Conservation (phyloP, 1,140 invertebrate genomes). For the Chrysoperla carnea region DNA sequence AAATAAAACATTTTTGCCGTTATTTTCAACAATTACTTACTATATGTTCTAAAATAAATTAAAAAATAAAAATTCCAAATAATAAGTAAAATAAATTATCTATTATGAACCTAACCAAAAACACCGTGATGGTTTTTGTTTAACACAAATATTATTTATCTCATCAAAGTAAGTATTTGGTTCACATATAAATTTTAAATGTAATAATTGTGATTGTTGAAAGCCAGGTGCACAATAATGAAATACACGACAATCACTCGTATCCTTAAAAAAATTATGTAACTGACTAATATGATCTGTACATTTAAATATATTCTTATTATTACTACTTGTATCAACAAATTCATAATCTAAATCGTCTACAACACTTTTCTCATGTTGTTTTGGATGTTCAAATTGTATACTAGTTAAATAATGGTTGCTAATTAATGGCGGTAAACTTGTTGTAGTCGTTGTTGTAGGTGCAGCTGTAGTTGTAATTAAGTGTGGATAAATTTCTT, state of each 20-base stretch:
- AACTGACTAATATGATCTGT: conserved; percentile 6
- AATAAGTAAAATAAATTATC: too few species aligned
- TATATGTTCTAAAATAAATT: too few species aligned
- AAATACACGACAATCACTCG: conserved; percentile 34
- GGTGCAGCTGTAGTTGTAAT: background rate
- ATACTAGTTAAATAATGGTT: background rate
- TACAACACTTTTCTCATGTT: background rate
- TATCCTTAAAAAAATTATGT: conserved; percentile 35
- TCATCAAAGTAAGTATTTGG: conserved; percentile 34
- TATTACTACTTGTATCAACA: background rate
- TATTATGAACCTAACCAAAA: background rate
- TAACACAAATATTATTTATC: conserved; percentile 28
- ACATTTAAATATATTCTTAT: background rate
- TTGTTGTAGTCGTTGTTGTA: background rate
- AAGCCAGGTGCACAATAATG: conserved; percentile 40
- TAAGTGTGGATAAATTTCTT: background rate
- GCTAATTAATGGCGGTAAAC: background rate
- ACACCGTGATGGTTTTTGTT: conserved; percentile 17
- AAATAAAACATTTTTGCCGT: too few species aligned
- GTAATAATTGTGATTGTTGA: conserved; percentile 30
- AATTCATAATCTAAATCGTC: background rate
- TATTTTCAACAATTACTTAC: too few species aligned
- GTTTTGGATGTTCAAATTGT: too few species aligned
- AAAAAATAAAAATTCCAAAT: too few species aligned
- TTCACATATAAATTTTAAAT: conserved; percentile 39